Base-by-base conservation (phyloP, 30 jellyfish, hydroid and myxozoan species). In the Turritopsis rubra region DNA sequence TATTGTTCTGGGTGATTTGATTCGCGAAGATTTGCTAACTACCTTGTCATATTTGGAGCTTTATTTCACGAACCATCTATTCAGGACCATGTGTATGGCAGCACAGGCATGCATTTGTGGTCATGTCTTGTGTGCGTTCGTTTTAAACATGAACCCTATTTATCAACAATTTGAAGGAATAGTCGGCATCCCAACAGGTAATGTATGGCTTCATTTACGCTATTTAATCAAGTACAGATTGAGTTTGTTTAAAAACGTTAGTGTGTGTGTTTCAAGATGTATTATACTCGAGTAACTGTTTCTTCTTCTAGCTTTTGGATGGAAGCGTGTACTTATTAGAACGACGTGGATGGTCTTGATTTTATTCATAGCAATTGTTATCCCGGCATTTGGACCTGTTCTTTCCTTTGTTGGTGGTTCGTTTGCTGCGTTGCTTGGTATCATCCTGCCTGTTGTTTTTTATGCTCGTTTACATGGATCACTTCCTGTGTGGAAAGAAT, bases 321-420 rank as follows among this genome's bases (percentile, higher is more conserved):
- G 97, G 97, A 94, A 91, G 78, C 85, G 97, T 52, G 95, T 92
- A 25, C 75, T 84, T 72, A 86, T 73, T 30, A 88, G 97, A 28
- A 76, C 88, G 21, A 13, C 82, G 18, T 31, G 87, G 31, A 87
- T 91, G 90, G 52, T 87, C 18, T 85, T 71, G 24, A 83, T 91
- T 80, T 26, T 89, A 80, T 30, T 75, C 66, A 27, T 82, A 24
- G 96, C 97, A 17, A 79, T 91, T 5, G 81, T 91, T 65, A 73
- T 91, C 25, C 94, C 97, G 0, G 87, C 88, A 65, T 91, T 91
- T 75, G 97, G 97, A 22, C 97, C 97, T 17, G 96, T 91, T 19
- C 72, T 91, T 80, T 91, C 97, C 21, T 87, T 91, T 22, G 96
- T 91, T 24, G 97, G 97, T 27, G 97, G 97, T 60, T 88, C 97